Conservation (phyloP, 2,113 vertebrate genomes). For the Struthio camelus region DNA sequence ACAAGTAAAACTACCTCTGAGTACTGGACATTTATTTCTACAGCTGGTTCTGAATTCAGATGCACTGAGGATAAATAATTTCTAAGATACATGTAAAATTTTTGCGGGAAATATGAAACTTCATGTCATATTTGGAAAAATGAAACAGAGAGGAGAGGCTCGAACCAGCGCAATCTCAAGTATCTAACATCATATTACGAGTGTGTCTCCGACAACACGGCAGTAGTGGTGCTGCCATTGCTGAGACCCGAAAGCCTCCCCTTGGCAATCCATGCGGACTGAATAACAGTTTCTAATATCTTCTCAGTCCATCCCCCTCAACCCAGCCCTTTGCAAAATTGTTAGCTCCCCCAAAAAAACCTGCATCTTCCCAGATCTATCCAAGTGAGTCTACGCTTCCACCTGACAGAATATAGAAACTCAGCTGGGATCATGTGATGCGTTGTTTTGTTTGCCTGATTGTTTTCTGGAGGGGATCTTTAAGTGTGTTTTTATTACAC, state of each 20-base stretch:
- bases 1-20: conserved; percentile 26
- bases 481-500: background rate
- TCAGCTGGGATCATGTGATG: fast-evolving
- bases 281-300: background rate
- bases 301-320: fast-evolving
- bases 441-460: background rate
- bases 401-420: background rate
- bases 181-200: background rate
- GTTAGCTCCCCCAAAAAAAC: background rate
- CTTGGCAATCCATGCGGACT: background rate
- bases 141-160: background rate
- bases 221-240: fast-evolving
- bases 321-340: background rate
- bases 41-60: conserved; percentile 24
- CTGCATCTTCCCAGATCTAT: background rate
- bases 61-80: conserved; percentile 48
- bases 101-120: conserved; percentile 31
- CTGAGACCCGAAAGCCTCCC: background rate
- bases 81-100: conserved; percentile 42
- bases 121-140: background rate
- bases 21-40: conserved; percentile 43
- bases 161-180: background rate
- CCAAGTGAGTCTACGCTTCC: background rate
- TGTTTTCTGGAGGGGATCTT: background rate
- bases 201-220: fast-evolving